Base-by-base conservation (phyloP, 2,113 vertebrate species). In the Solea solea region DNA sequence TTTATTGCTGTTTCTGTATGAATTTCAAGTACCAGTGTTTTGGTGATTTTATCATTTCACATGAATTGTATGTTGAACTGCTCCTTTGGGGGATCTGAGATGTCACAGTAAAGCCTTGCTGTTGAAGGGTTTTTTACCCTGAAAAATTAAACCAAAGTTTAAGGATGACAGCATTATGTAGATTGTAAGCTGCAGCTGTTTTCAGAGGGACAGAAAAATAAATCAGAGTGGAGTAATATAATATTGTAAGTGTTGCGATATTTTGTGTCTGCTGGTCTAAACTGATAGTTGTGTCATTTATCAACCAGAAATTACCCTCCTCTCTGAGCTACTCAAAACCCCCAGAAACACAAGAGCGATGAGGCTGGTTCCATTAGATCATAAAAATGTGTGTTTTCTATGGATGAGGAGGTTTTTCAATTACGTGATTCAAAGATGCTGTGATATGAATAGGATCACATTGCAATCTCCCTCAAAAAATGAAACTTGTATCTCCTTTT, bases 1-100 rank as follows among this genome's bases (percentile, higher is more conserved):
- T 72, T 69, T 74, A 72, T 60, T 72, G 55, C 46, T 51, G 44
- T 56, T 56, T 21, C 45, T 58, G 42, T 74, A 49, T 48, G 16
- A 51, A 67, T 67, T 28, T 11, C 5, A 14, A 3, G 62, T 44
- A 62, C 74, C 13, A 45, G 1, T 42, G 9, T 69, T 61, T 50
- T 62, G 44, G 9, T 39, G 16, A 64, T 34, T 76, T 63, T 11
- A 67, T 56, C 40, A 77, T 71, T 72, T 46, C 21, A 16, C 34
- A 50, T 52, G 27, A 54, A 49, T 45, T 64, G 25, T 56, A 58
- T 11, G 16, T 64, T 82, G 64, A 69, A 74, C 63, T 46, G 46
- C 15, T 70, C 21, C 12, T 46, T 49, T 58, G 57, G 62, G 51
- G 53, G 8, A 40, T 64, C n/a, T 53, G 60, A 64, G 67, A 68